Conservation (phyloP, 2,797 vertebrate species). For the Poecilia velifera region DNA sequence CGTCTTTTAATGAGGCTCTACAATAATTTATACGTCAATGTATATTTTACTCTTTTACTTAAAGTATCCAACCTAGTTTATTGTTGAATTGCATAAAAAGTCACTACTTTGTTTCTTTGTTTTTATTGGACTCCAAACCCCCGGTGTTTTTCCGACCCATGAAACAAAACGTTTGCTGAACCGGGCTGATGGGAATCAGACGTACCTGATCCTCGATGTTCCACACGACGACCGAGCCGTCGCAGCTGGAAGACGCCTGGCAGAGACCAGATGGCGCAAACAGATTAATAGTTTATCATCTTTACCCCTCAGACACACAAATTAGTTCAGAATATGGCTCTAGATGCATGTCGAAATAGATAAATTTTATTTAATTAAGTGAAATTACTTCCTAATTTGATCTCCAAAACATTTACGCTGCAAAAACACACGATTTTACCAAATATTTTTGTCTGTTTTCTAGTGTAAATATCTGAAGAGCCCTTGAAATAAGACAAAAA, state of each 20-base stretch:
- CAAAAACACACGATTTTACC: no score
- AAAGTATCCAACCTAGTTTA: no score
- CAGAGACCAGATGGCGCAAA: background rate
- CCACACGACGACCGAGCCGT: constrained; percentile 94
- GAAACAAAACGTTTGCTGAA: no score
- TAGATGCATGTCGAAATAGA: background rate
- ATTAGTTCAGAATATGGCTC: background rate
- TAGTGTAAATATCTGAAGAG: no score
- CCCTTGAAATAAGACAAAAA: no score
- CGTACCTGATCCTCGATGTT: constrained; percentile 90
- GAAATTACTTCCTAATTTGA: background rate
- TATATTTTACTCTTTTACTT: no score
- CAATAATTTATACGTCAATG: no score
- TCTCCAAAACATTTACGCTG: background rate
- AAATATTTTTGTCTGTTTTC: background rate
- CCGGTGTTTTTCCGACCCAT: no score
- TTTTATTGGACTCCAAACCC: no score
- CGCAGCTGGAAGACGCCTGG: constrained; percentile 94
- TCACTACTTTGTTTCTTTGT: no score
- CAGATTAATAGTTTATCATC: background rate
- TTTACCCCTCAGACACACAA: background rate
- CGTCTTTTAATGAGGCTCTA: no score
- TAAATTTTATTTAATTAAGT: background rate
- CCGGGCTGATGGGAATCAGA: background rate
- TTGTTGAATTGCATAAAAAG: no score